Percentiles rank a stretch among this genome's conserved stretches.
These are phyloP conservation scores for Clarias macrocephalus DNA, from an alignment of 2,113 vertebrate species.

Conservation along the genomic window DNA sequence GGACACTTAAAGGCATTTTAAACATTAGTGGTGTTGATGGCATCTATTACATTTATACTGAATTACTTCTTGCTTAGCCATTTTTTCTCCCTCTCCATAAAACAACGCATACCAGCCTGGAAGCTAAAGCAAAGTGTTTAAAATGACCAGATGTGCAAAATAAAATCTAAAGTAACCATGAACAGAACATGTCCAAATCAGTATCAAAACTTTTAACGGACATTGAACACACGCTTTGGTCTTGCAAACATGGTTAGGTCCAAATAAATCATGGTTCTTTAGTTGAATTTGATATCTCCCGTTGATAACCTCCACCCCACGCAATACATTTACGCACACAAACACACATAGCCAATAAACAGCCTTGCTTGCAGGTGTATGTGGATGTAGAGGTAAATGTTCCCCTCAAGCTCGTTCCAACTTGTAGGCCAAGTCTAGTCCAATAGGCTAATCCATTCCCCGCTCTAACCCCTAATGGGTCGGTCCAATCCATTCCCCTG, in stretches of 20 bases:
- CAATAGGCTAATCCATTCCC: conserved; percentile 68
- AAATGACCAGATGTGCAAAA: conserved; percentile 38
- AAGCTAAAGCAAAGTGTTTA: conserved; percentile 33
- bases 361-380: conserved; percentile 30
- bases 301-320: conserved; percentile 25
- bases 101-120: conserved; percentile 15
- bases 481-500: conserved; percentile 79
- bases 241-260: neutral
- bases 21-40: conserved; percentile 21
- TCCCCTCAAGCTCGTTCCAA: conserved; percentile 68
- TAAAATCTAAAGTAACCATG: conserved; percentile 32
- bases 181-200: conserved; percentile 37
- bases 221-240: conserved; percentile 43
- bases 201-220: conserved; percentile 25
- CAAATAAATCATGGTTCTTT: conserved; percentile 26
- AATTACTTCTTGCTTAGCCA: neutral
- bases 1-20: neutral
- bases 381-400: conserved; percentile 41
- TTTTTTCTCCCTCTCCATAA: conserved; percentile 29
- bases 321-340: conserved; percentile 31
- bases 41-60: conserved; percentile 7
- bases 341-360: conserved; percentile 21
- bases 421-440: conserved; percentile 74
- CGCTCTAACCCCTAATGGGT: conserved; percentile 69
- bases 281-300: conserved; percentile 30